Evolutionary conservation across 2,888 invertebrate genomes (phyloP).

Genomic region (Cerceris rybyensis): DNA sequence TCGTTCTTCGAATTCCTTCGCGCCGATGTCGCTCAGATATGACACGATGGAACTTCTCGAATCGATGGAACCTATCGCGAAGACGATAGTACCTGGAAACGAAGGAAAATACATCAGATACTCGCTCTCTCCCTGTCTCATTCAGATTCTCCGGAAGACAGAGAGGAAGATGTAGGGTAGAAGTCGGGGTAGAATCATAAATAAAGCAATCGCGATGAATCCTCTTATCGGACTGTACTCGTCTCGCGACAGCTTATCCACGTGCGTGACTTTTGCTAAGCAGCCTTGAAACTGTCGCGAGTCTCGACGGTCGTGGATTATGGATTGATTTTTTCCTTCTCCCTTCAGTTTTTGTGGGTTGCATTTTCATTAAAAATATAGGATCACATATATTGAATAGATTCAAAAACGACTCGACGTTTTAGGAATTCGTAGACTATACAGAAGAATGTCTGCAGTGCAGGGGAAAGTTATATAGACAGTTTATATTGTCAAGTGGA

Average conservation of each 20-base stretch:
- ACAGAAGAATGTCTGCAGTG: no score
- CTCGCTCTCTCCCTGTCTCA: no score
- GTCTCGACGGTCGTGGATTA: conserved; percentile 26
- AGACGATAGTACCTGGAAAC: no score
- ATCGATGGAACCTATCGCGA: neutral
- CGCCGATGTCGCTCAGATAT: conserved; percentile 18
- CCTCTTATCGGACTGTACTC: conserved; percentile 33
- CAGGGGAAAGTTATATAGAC: no score
- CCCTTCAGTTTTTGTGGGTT: neutral
- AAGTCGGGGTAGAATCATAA: conserved; percentile 3
- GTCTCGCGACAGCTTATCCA: conserved; percentile 37
- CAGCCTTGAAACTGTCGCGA: conserved; percentile 41
- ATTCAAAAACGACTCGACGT: no score
- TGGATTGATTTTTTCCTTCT: conserved; percentile 10
- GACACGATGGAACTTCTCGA: conserved; percentile 16
- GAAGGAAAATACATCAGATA: no score
- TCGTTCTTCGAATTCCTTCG: conserved; percentile 42
- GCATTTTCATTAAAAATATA: no score
- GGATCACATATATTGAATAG: no score
- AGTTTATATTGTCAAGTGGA: no score
- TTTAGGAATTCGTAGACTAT: no score
- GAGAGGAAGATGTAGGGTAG: neutral
- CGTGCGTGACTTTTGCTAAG: conserved; percentile 52
- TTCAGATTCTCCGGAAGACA: neutral
- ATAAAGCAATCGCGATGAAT: conserved; percentile 17